Base-by-base conservation (phyloP, 37 sponge, comb jelly and placozoan genomes). In the Petrosia ficiformis region DNA sequence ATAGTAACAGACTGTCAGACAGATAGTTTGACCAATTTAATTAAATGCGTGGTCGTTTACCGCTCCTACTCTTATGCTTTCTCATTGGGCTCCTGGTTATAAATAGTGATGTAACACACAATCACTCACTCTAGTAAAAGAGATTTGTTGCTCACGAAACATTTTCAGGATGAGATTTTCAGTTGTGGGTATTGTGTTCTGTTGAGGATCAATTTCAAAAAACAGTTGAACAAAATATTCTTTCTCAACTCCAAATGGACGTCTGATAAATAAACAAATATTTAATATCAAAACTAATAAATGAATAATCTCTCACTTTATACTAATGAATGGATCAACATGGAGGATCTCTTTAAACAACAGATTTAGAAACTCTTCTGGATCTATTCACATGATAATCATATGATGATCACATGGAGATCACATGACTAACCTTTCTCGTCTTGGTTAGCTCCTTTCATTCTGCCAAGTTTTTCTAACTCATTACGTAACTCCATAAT, bases 351-450 rank as follows among this genome's bases (percentile, higher is more conserved):
- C 84, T 25, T 89, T 86, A 63, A 92, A 88, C 1, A 97, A 59
- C 81, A 93, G 57, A 63, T 92, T 97, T 42, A 97, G 86, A 56
- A 97, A 94, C 71, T 94, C 98, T 80, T 97, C 98, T 41, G 98
- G 98, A 86, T 96, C 96, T 92, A 48, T 19, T 48, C 8, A 48
- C 14, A 48, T 19, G 6, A n/a, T 26, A 26, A 29, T 26, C 63
- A 61, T n/a, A 26, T 5, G 26, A n/a, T 61, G 6, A 54, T 30
- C 6, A 59, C 29, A 34, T n/a, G n/a, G n/a, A 35, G 22, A 26
- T 48, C 54, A 48, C 14, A 48, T 68, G 40, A 77, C 58, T 0
- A 31, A 94, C 91, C 90, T 76, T 89, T 90, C 61, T 96, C 93
- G 59, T 85, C 87, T 40, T 72, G 56, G 3, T 72, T 86, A 56